Base-by-base conservation (phyloP, 2,797 vertebrate species). In the Aselliscus stoliczkanus region DNA sequence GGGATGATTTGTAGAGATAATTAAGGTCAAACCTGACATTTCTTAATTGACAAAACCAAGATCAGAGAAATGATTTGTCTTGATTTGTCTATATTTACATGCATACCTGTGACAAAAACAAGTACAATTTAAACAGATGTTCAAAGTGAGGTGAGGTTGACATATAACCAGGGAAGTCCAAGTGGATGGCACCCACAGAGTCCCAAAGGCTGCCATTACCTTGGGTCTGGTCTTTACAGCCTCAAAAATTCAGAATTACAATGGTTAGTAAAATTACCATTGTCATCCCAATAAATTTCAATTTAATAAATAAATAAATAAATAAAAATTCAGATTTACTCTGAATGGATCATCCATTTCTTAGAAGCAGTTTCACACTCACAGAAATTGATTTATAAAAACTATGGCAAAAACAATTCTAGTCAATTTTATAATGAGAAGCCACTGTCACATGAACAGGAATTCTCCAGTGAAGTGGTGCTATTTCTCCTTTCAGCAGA, bases 11-110 rank as follows among this genome's bases (percentile, higher is more conserved):
- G 90, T 58, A 50, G 34, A 92, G 72, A 70, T 81, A 72, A 94
- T 67, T 37, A 94, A 47, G 75, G 65, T 84, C 31, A 95, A 93
- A 80, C 27, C 34, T 93, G 50, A 89, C 47, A 80, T 76, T 93
- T 87, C 80, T 44, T 88, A 91, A 89, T 34, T 79, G 81, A 90
- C n/a, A 76, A 95, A 89, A 62, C 21, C 60, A 91, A 62, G 62
- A 84, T 87, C 25, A 73, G 18, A 87, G n/a, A 52, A 72, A 89
- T 81, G 52, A 85, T 44, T 58, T 73, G 17, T 94, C 34, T 79
- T 76, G 14, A 80, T 84, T 80, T 60, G 21, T 54, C 88, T 83
- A 50, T 80, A 84, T 83, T 82, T 94, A 56, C 86, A 76, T 25
- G 14, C 12, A 67, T 37, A 64, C 3, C 34, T 62, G 17, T 70